phyloP scores from a whole-genome alignment of 2,113 vertebrate species.

The Brachypteracias leptosomus region DNA sequence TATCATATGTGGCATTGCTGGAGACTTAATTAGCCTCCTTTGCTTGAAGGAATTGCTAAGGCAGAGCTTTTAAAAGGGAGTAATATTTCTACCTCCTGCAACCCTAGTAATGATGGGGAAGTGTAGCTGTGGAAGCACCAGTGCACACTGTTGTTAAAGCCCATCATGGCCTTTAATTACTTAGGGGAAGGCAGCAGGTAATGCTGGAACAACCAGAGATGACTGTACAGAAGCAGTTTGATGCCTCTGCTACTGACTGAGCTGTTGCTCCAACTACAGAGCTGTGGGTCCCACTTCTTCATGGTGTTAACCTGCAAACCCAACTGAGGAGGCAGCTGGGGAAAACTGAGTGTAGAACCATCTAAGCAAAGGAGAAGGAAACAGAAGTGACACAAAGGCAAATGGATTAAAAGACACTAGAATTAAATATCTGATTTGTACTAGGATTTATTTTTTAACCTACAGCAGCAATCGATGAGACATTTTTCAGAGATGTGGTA shows the following conservation, averaged over 20 bases:
- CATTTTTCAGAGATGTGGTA: neutral
- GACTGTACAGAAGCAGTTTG: neutral
- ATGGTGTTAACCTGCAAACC: neutral
- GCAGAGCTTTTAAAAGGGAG: neutral
- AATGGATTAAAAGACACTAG: neutral
- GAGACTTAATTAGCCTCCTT: neutral
- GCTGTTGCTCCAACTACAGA: neutral
- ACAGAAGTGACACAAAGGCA: neutral
- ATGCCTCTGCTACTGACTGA: neutral
- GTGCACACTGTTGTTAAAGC: neutral
- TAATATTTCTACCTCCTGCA: neutral
- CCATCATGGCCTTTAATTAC: neutral
- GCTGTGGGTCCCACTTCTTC: neutral
- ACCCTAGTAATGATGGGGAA: neutral
- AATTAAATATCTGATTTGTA: neutral
- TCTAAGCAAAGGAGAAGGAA: neutral
- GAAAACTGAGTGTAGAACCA: neutral
- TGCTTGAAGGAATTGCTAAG: neutral
- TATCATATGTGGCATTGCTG: neutral
- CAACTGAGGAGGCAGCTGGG: neutral
- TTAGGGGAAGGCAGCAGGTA: neutral
- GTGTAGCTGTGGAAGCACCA: neutral
- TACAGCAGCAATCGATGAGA: neutral
- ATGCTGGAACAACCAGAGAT: neutral
- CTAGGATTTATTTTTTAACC: neutral